These are phyloP conservation scores for Lasius platythorax DNA, from an alignment of 2,888 invertebrate genomes.

Conservation along the genomic window DNA sequence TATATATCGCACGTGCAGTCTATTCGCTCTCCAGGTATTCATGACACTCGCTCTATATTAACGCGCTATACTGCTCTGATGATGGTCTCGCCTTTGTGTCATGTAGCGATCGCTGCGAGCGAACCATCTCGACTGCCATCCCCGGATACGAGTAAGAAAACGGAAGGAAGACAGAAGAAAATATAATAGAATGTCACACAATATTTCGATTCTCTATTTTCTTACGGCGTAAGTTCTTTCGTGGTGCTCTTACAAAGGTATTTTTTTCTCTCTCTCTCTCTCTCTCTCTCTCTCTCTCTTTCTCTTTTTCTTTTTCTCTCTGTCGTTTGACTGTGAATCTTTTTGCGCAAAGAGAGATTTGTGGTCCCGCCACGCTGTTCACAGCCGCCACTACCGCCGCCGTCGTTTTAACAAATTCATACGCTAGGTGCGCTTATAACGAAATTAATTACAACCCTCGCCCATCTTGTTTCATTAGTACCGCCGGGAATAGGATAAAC, in stretches of 20 bases:
- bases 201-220: not conserved
- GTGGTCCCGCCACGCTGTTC: constrained; percentile 16
- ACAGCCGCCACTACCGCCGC: not conserved
- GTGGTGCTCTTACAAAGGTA: not conserved
- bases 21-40: constrained; percentile 42
- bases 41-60: constrained; percentile 42
- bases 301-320: not conserved
- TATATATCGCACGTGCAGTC: constrained; percentile 22
- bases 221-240: not conserved
- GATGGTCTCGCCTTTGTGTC: constrained; percentile 27
- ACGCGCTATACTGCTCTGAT: constrained; percentile 8
- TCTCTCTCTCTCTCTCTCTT: too few species aligned
- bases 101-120: not conserved
- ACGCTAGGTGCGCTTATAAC: constrained; percentile 52
- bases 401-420: constrained; percentile 55
- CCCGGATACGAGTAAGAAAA: not conserved
- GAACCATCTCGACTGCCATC: not conserved
- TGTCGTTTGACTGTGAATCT: constrained; percentile 23
- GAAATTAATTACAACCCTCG: constrained; percentile 59
- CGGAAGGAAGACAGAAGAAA: not conserved
- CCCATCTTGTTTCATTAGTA: constrained; percentile 55
- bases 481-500: constrained; percentile 39
- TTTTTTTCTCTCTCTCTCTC: not conserved
- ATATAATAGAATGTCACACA: not conserved
- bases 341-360: constrained; percentile 22